Conservation (phyloP, 2,888 invertebrate genomes). For the Cheilosia grossa region DNA sequence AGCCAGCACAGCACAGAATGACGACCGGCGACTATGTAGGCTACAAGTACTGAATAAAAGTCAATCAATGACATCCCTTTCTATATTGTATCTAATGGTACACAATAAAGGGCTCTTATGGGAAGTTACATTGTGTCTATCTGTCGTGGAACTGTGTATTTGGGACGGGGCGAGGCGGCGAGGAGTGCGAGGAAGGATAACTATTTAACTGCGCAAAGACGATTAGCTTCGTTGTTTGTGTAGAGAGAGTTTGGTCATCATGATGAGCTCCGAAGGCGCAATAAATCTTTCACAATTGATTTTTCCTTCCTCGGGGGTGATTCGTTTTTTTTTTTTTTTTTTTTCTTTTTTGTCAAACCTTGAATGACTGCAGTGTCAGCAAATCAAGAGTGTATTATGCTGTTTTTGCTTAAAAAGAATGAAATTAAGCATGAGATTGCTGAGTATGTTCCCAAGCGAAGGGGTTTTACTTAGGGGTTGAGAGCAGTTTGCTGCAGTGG, state of each 20-base stretch:
- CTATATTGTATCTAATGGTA: constrained; percentile 61
- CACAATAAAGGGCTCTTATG: constrained; percentile 72
- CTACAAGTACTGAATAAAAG: constrained; percentile 53
- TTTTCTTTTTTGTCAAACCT: neutral
- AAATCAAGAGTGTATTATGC: constrained; percentile 68
- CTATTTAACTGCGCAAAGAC: constrained; percentile 72
- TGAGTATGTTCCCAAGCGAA: constrained; percentile 50
- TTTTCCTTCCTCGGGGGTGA: neutral
- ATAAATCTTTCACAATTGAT: constrained; percentile 70
- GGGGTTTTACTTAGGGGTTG: constrained; percentile 38
- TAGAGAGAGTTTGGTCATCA: constrained; percentile 65
- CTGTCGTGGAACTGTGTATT: neutral
- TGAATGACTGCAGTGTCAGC: constrained; percentile 62
- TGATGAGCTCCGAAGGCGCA: constrained; percentile 61
- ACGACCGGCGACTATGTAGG: constrained; percentile 39
- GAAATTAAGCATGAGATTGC: constrained; percentile 60
- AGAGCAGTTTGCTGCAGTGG: neutral
- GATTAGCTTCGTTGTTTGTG: constrained; percentile 66
- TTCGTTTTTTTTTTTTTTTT: neutral
- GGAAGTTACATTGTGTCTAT: constrained; percentile 56
- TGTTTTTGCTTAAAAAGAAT: constrained; percentile 64
- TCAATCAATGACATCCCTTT: constrained; percentile 72
- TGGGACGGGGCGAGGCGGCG: neutral
- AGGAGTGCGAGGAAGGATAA: constrained; percentile 31
- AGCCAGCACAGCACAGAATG: constrained; percentile 9